A percentile compares a stretch with the other conserved stretches of the same genome.
These are phyloP conservation scores for Eristalinus aeneus DNA, from an alignment of 2,888 invertebrate genomes.

Conservation along the genomic window DNA sequence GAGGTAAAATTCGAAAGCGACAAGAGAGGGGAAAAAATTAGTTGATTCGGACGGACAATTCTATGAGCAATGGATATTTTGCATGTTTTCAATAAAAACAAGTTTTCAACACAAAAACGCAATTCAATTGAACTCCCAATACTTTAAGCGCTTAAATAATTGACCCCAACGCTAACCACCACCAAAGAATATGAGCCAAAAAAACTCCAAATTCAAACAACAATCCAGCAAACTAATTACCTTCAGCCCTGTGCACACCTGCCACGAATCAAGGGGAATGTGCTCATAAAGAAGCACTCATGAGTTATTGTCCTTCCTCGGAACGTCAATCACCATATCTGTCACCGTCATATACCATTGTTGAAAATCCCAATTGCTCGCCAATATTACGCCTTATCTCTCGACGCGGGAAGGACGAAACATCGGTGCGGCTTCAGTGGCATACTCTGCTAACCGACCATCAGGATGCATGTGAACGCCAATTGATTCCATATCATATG, in stretches of 20 bases:
- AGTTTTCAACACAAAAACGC: no score
- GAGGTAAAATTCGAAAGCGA: no score
- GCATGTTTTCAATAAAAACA: no score
- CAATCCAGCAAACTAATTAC: neutral
- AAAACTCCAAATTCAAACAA: neutral
- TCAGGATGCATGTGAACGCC: slow-evolving; percentile 7
- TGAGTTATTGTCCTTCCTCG: slow-evolving; percentile 40
- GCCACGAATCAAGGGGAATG: neutral
- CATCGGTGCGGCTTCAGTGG: slow-evolving; percentile 24
- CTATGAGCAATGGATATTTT: no score
- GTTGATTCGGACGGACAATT: no score
- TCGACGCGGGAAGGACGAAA: slow-evolving; percentile 38
- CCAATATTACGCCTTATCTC: slow-evolving; percentile 44
- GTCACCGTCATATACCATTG: slow-evolving; percentile 48
- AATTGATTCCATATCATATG: slow-evolving; percentile 57
- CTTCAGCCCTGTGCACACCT: neutral
- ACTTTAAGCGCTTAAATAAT: no score
- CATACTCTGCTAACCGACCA: slow-evolving; percentile 4
- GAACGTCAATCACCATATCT: slow-evolving; percentile 53
- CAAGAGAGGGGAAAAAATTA: no score
- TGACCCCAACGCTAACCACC: no score
- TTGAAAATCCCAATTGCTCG: slow-evolving; percentile 41
- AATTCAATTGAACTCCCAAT: no score
- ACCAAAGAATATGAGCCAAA: no score
- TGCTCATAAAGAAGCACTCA: neutral